Evolutionary conservation across 2,888 invertebrate genomes (phyloP).

Genomic region (Dryadula phaetusa): DNA sequence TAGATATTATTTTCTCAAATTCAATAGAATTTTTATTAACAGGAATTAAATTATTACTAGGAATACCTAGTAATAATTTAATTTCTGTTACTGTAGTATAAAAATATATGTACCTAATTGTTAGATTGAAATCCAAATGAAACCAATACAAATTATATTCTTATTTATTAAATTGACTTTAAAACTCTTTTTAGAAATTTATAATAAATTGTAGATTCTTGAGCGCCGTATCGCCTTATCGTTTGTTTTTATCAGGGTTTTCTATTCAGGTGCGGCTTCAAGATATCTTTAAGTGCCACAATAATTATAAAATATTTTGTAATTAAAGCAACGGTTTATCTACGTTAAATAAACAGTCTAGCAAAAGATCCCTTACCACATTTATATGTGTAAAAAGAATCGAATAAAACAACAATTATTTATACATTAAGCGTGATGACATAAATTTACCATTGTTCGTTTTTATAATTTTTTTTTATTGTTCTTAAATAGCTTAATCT

Average conservation of each 20-base stretch:
- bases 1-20: no score
- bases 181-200: constrained; percentile 1
- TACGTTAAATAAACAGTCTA: constrained; percentile 3
- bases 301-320: constrained; percentile 20
- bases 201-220: constrained; percentile 20
- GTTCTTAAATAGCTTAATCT: background rate
- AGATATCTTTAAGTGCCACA: constrained; percentile 19
- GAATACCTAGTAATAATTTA: no score
- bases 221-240: constrained; percentile 32
- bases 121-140: background rate
- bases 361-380: constrained; percentile 13
- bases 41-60: no score
- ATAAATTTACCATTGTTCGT: no score
- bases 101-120: no score
- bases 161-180: background rate
- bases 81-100: no score
- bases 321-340: constrained; percentile 25
- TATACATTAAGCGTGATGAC: no score
- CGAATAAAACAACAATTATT: background rate
- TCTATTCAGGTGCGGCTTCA: constrained; percentile 53
- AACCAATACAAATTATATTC: background rate
- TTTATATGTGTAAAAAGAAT: background rate
- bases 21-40: no score
- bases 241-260: constrained; percentile 36
- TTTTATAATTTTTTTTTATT: no score